Conservation (phyloP, 2,888 invertebrate genomes). For the Cataglyphis altisquamis region DNA sequence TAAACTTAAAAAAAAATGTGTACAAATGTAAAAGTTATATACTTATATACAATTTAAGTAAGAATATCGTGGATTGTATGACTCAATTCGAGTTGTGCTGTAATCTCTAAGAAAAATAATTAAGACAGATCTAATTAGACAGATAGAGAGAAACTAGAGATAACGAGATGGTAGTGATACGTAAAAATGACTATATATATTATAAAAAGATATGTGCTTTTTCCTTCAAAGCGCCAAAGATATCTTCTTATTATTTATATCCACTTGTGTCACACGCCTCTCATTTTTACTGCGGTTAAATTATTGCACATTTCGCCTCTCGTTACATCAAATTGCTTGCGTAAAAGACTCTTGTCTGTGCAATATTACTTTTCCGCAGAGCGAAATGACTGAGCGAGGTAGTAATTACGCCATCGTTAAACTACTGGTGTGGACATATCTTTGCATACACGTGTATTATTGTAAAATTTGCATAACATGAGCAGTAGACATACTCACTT, state of each 20-base stretch:
- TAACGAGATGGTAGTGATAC: conserved; percentile 14
- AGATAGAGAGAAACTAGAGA: conserved; percentile 13
- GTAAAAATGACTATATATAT: conserved; percentile 15
- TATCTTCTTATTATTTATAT: conserved; percentile 19
- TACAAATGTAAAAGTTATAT: not conserved
- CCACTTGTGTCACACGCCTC: conserved; percentile 17
- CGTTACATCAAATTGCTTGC: conserved; percentile 23
- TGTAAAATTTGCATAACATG: conserved; percentile 37
- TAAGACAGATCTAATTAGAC: conserved; percentile 8
- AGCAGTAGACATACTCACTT: conserved; percentile 86
- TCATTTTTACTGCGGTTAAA: conserved; percentile 15
- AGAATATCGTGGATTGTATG: not conserved
- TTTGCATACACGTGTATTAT: not conserved
- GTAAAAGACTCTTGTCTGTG: conserved; percentile 22
- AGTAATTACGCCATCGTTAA: conserved; percentile 38
- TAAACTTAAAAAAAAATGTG: not conserved
- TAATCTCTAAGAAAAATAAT: conserved; percentile 16
- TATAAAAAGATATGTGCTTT: conserved; percentile 22
- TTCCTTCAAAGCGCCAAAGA: conserved; percentile 5
- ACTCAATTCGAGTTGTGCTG: conserved; percentile 9
- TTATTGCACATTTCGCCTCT: conserved; percentile 16
- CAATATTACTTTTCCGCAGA: not conserved
- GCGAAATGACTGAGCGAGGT: not conserved
- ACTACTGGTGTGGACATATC: conserved; percentile 23
- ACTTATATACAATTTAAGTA: not conserved